phyloP scores from a whole-genome alignment of 1,140 invertebrate genomes.

The Eurytemora carolleeae region DNA sequence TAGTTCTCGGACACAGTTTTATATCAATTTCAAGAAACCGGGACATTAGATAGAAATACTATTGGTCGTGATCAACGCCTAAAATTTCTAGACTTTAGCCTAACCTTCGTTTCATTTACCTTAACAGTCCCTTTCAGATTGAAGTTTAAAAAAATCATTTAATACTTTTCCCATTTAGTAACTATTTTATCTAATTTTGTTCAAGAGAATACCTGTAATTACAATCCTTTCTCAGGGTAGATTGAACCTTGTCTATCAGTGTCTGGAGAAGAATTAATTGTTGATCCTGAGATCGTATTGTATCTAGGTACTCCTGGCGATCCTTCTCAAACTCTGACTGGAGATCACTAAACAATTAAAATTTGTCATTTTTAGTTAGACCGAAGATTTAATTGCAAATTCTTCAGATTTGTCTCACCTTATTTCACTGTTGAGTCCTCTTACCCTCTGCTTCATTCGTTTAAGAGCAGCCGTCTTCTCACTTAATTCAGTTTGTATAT shows the following conservation, averaged over 20 bases:
- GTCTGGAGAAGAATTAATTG: constrained; percentile 45
- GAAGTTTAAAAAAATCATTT: background rate
- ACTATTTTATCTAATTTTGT: constrained; percentile 5
- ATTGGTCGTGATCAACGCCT: too few species aligned
- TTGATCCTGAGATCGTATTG: constrained; percentile 52
- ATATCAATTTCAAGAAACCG: too few species aligned
- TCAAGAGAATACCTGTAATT: constrained; percentile 53
- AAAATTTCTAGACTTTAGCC: too few species aligned
- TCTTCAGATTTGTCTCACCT: constrained; percentile 5
- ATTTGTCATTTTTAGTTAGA: background rate
- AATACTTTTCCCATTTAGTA: too few species aligned
- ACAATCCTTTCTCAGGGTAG: constrained; percentile 47
- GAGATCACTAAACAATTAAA: constrained; percentile 37
- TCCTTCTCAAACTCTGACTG: constrained; percentile 66
- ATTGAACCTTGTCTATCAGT: constrained; percentile 46
- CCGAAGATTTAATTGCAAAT: constrained; percentile 8
- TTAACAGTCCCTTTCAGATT: too few species aligned
- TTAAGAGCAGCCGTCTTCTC: constrained; percentile 47
- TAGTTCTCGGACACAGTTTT: too few species aligned
- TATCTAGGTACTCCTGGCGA: constrained; percentile 60
- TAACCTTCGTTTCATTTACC: too few species aligned
- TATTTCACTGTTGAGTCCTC: background rate
- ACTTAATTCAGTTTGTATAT: constrained; percentile 47
- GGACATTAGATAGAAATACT: background rate
- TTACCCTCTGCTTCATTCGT: constrained; percentile 43